These are phyloP conservation scores for Sarcophaga variegata DNA, from an alignment of 2,888 invertebrate genomes.

Conservation along the genomic window DNA sequence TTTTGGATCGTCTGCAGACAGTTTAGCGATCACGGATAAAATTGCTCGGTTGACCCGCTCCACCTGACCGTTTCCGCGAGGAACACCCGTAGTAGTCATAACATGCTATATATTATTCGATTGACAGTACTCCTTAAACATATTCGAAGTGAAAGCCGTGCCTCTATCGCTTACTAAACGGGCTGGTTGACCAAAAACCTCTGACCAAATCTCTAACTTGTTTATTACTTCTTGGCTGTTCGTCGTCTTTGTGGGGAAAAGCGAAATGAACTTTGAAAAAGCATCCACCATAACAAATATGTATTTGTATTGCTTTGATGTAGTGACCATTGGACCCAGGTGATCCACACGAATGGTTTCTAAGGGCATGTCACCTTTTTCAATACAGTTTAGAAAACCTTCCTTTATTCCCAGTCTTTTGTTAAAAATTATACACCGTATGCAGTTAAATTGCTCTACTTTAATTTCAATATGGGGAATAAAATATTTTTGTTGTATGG, in stretches of 20 bases:
- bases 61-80: slow-evolving; percentile 36
- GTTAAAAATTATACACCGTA: slow-evolving; percentile 55
- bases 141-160: slow-evolving; percentile 50
- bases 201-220: slow-evolving; percentile 32
- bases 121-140: slow-evolving; percentile 38
- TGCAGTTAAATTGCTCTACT: slow-evolving; percentile 35
- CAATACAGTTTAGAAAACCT: slow-evolving; percentile 74
- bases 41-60: slow-evolving; percentile 57
- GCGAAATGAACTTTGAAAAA: slow-evolving; percentile 57
- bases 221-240: slow-evolving; percentile 23
- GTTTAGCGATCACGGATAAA: slow-evolving; percentile 51
- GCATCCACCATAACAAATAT: slow-evolving; percentile 35
- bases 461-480: slow-evolving; percentile 60
- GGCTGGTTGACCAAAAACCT: slow-evolving; percentile 33
- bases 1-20: slow-evolving; percentile 52
- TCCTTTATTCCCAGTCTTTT: slow-evolving; percentile 75
- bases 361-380: slow-evolving; percentile 74
- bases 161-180: slow-evolving; percentile 47
- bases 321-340: slow-evolving; percentile 37
- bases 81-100: slow-evolving; percentile 37
- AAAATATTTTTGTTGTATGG: slow-evolving; percentile 50
- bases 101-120: slow-evolving; percentile 26
- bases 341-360: slow-evolving; percentile 75
- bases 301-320: slow-evolving; percentile 44
- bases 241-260: slow-evolving; percentile 55